Evolutionary conservation across 2,113 vertebrate genomes (phyloP), one percentile per base, ranked within the genome.

Genomic region (Platichthys stellatus): DNA sequence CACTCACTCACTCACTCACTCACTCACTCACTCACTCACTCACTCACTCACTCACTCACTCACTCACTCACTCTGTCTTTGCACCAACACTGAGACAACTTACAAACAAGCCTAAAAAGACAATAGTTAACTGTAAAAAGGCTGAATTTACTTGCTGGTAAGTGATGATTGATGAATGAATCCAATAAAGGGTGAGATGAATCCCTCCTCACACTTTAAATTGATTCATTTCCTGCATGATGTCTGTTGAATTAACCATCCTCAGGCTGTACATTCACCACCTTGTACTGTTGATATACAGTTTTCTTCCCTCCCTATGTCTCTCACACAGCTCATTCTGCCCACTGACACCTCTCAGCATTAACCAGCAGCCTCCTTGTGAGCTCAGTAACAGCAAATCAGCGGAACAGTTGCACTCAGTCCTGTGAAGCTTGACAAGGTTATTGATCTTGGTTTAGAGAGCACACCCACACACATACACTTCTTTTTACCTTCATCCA

Each of bases 391-490:
- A 35, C 81, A 74, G 58, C 73, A 49, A 65, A 54, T 49, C 76
- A 64, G 70, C 18, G 7, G 63, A 56, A 64, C 68, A 54, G 68
- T 85, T 69, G 61, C 73, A 49, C 78, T 26, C 40, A 59, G 58
- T 72, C 63, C 73, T 80, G 40, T 66, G 65, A 63, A 68, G 64
- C 67, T 2, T 24, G 73, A 82, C 76, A 65, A 61, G 67, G 58
- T 76, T 84, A 84, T 86, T 67, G 86, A 86, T 86, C 74, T 47
- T 47, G 6, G 58, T 78, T 80, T 76, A 47, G 73, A 53, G 67
- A 71, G 24, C 65, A 73, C 49, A 53, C 69, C 31, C 61, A 54
- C 67, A 20, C 60, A 75, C 56, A 24, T 47, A 65, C 65, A 8
- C 51, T 51, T 17, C 17, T 24, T 9, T 35, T 61, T 38, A 77